Conservation (phyloP, 2,113 vertebrate genomes). For the Myrmecobius fasciatus region DNA sequence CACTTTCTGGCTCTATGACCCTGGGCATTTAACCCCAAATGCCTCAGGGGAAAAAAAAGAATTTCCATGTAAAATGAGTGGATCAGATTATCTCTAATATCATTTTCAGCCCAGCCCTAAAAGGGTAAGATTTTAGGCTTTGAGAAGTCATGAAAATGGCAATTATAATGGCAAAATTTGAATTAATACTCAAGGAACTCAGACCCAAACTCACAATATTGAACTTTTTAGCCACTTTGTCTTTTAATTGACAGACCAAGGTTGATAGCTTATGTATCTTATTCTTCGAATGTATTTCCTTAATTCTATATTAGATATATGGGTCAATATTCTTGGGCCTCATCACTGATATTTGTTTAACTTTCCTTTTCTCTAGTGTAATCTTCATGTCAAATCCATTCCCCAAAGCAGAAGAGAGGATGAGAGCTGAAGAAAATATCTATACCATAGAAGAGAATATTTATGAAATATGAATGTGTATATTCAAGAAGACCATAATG, state of each 20-base stretch:
- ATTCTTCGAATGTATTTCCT: constrained; percentile 14
- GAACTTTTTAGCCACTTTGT: background rate
- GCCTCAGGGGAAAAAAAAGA: no score
- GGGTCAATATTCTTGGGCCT: background rate
- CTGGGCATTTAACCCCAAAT: no score
- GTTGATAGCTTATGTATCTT: background rate
- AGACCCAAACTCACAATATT: background rate
- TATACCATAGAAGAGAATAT: constrained; percentile 64
- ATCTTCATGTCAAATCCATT: constrained; percentile 25
- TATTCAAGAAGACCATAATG: constrained; percentile 15
- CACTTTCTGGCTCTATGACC: no score
- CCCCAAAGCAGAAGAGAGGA: background rate
- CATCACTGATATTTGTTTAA: background rate
- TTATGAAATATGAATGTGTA: constrained; percentile 37
- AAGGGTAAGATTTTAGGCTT: background rate
- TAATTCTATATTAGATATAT: background rate
- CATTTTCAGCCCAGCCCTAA: background rate
- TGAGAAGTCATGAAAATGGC: background rate
- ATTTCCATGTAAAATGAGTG: background rate
- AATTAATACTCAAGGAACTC: background rate
- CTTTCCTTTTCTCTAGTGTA: constrained; percentile 58
- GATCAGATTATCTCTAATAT: background rate
- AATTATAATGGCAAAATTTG: background rate
- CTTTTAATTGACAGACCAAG: background rate
- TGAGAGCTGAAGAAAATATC: constrained; percentile 56